Evolutionary conservation across 2,888 invertebrate genomes (phyloP), one percentile per base, ranked within the genome.

Genomic region (Hofmannophila pseudospretella): DNA sequence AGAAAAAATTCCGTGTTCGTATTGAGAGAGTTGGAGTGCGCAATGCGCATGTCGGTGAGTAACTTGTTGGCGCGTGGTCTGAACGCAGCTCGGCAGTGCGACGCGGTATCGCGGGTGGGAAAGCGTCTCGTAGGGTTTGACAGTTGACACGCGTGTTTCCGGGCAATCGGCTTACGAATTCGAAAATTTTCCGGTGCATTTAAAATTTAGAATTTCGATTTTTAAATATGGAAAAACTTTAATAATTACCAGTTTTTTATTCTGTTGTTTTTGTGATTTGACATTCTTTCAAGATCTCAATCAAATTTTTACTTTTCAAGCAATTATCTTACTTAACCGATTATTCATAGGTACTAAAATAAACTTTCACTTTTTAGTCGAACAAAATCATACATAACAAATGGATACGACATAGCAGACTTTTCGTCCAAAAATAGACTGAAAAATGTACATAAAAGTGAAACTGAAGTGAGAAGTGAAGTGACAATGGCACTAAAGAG

Each of bases 41-140:
- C 85, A n/a, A n/a, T n/a, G 85, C 85, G 85, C 85, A 85, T 85
- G 85, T 71, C 81, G 64, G 66, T 52, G 49, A 70, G 56, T 80
- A 84, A 84, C 85, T 85, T 85, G 85, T 85, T 85, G 85, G 81
- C 66, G 31, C 65, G 64, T 54, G 45, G 58, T 62, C 58, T 50
- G 61, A 62, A 63, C 23, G 19, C 31, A 30, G 32, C 16, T 27
- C 27, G 80, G 77, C 84, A 85, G 85, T 85, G 84, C 82, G 82
- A 62, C 67, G 80, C 70, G 71, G 59, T 54, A 56, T 49, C 68
- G 75, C 73, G 60, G 55, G 53, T 64, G 62, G 50, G 60, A 63
- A 14, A 57, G 51, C 47, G 33, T 42, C 51, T 32, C 39, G 16
- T 31, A 29, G 25, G 29, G 28, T 36, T 32, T 32, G 25, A 26